These are phyloP conservation scores for Artibeus lituratus DNA, from an alignment of 2,797 vertebrate genomes.

Conservation along the genomic window DNA sequence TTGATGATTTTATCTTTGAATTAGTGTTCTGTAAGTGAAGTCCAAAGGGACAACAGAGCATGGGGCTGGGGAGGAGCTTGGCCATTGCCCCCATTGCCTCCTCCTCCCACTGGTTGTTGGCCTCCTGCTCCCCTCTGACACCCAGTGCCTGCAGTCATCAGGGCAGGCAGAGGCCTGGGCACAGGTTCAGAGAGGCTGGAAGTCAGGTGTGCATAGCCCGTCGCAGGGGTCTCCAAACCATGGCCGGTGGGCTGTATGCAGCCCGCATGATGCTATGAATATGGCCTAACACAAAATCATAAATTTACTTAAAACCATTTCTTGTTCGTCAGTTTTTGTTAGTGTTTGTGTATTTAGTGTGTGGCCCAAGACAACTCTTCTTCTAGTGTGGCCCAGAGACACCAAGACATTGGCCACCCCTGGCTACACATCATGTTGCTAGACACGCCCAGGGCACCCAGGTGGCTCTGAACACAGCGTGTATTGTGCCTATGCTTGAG, in stretches of 20 bases:
- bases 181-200: neutral
- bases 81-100: neutral
- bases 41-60: neutral
- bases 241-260: fast-evolving
- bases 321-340: too few relatives aligned
- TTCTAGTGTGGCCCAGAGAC: too few relatives aligned
- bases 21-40: neutral
- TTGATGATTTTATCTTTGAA: neutral
- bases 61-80: neutral
- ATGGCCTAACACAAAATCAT: too few relatives aligned
- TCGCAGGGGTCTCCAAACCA: too few relatives aligned
- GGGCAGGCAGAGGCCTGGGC: neutral
- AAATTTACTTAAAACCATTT: too few relatives aligned
- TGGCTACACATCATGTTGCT: too few relatives aligned
- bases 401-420: too few relatives aligned
- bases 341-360: too few relatives aligned
- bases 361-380: too few relatives aligned
- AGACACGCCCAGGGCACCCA: neutral
- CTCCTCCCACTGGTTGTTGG: too few relatives aligned
- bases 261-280: too few relatives aligned
- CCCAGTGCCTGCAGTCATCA: neutral
- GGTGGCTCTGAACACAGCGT: neutral
- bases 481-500: fast-evolving
- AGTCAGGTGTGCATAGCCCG: too few relatives aligned
- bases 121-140: neutral